phyloP scores from a whole-genome alignment of 2,797 vertebrate species.

The Amazona finschi region DNA sequence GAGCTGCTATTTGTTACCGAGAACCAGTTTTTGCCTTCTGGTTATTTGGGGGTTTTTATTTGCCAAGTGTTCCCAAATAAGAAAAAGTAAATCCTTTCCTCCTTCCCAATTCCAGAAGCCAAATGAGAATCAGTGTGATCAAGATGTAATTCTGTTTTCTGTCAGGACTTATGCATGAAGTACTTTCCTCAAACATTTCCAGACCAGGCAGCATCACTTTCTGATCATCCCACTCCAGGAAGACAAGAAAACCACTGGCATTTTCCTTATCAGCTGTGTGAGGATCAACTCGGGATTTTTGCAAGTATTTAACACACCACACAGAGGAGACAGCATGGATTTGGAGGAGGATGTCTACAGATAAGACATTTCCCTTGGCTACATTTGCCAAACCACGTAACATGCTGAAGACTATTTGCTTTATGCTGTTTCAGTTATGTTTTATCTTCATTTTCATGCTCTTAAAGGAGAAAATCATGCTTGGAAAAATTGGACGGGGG shows the following conservation, averaged over 20 bases:
- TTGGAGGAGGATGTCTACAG: slow-evolving; percentile 52
- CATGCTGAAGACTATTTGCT: slow-evolving; percentile 11
- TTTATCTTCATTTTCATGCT: not conserved
- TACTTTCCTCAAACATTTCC: slow-evolving; percentile 18
- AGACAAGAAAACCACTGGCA: not conserved
- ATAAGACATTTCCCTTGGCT: slow-evolving; percentile 53
- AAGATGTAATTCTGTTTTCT: slow-evolving; percentile 5
- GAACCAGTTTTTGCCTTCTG: not conserved
- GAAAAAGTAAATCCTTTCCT: not conserved
- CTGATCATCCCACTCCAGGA: slow-evolving; percentile 14
- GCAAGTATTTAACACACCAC: not conserved
- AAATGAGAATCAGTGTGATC: not conserved
- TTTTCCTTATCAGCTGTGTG: slow-evolving; percentile 46
- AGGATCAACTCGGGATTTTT: slow-evolving; percentile 31
- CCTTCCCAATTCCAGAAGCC: not conserved
- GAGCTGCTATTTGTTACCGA: not conserved
- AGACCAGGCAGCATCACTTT: slow-evolving; percentile 19
- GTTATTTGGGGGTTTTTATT: not conserved
- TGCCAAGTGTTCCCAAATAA: not conserved
- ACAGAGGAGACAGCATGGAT: slow-evolving; percentile 32
- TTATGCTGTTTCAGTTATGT: not conserved
- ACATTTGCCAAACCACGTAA: slow-evolving; percentile 6
- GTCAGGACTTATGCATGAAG: not conserved
- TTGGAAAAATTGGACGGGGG: not conserved
- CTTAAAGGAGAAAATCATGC: not conserved